Percentiles rank a stretch among this genome's conserved stretches.
Conservation (phyloP, 2,113 vertebrate species). For the Henicopernis longicauda region DNA sequence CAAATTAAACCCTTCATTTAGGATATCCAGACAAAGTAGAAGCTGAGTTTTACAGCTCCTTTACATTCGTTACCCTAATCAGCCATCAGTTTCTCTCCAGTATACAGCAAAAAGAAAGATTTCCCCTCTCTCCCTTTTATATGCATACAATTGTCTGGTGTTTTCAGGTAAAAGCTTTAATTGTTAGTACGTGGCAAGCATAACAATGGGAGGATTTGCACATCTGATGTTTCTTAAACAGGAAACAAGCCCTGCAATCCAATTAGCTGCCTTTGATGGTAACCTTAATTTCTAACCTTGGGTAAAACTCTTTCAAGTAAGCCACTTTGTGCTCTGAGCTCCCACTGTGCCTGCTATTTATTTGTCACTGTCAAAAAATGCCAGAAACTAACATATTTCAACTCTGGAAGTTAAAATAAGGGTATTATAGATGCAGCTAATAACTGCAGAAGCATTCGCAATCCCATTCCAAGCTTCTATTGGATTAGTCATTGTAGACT, state of each 20-base stretch:
- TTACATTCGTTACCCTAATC: neutral
- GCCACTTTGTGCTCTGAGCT: neutral
- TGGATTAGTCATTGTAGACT: neutral
- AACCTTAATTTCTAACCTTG: conserved; percentile 29
- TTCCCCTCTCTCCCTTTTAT: neutral
- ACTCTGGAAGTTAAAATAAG: neutral
- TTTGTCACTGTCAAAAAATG: neutral
- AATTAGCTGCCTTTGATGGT: conserved; percentile 33
- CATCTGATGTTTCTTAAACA: conserved; percentile 20
- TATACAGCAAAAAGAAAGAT: neutral
- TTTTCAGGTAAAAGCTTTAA: conserved; percentile 52
- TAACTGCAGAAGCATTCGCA: neutral
- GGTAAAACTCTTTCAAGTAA: neutral
- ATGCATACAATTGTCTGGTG: neutral
- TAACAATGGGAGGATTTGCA: conserved; percentile 15
- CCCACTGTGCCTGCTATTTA: neutral
- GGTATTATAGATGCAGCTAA: neutral
- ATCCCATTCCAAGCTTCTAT: neutral
- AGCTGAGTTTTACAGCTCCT: neutral
- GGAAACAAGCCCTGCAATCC: neutral
- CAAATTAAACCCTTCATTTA: conserved; percentile 30
- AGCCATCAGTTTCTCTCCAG: neutral
- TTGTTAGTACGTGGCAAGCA: neutral
- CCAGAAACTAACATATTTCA: neutral
- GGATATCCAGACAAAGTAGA: neutral